phyloP scores from a whole-genome alignment of 2,797 vertebrate genomes.

The Danio albolineatus region DNA sequence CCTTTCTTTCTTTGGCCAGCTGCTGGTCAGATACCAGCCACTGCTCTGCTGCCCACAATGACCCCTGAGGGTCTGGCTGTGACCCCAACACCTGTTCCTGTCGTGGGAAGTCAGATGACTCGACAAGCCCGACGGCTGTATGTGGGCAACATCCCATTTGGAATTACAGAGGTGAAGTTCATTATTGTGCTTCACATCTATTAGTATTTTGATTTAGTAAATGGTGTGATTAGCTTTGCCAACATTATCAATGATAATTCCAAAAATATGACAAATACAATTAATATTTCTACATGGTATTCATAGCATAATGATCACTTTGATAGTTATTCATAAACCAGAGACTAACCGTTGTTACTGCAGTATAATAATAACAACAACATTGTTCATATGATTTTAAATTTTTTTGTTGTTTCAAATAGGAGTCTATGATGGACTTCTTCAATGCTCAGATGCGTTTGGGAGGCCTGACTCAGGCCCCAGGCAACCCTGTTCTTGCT shows the following conservation, averaged over 20 bases:
- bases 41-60: constrained; percentile 92
- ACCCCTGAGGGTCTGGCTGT: constrained; percentile 91
- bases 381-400: neutral
- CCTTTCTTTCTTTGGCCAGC: constrained; percentile 69
- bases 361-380: neutral
- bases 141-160: constrained; percentile 95
- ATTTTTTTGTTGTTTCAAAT: neutral
- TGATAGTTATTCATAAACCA: neutral
- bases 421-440: constrained; percentile 98
- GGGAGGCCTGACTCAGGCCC: constrained; percentile 91
- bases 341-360: neutral
- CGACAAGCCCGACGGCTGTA: constrained; percentile 92
- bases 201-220: constrained; percentile 3
- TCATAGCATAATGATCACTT: neutral
- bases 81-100: constrained; percentile 90
- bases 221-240: neutral
- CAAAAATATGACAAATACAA: too few relatives aligned
- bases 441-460: constrained; percentile 96
- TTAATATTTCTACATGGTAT: too few relatives aligned
- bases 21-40: constrained; percentile 94
- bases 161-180: constrained; percentile 88
- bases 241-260: neutral
- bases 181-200: neutral
- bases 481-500: constrained; percentile 92
- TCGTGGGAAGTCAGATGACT: constrained; percentile 96